A percentile compares a stretch with the other conserved stretches of the same genome.
Evolutionary conservation across 1,140 invertebrate genomes (phyloP).

Genomic region (Brachionus plicatilis): DNA sequence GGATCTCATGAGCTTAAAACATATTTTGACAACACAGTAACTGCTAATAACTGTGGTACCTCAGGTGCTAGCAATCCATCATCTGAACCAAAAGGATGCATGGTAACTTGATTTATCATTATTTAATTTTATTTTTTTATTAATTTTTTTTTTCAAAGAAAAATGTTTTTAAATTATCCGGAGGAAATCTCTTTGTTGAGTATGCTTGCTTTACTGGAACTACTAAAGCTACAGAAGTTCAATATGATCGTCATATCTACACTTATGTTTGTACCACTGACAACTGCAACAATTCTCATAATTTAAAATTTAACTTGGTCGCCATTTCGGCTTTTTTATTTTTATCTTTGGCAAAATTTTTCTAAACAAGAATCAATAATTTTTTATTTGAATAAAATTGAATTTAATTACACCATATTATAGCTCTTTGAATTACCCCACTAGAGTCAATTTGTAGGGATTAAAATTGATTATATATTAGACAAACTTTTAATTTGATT

Average conservation of each 20-base stretch:
- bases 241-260: background rate
- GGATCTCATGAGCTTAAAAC: background rate
- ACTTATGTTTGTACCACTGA: background rate
- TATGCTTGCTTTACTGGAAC: background rate
- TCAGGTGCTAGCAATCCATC: background rate
- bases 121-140: background rate
- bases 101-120: too few relatives aligned
- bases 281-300: background rate
- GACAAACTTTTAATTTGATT: too few relatives aligned
- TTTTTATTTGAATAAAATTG: too few relatives aligned
- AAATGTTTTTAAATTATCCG: background rate
- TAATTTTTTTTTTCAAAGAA: background rate
- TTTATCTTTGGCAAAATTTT: background rate
- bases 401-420: too few relatives aligned
- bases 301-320: background rate
- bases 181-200: background rate
- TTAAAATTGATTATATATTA: too few relatives aligned
- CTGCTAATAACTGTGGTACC: background rate
- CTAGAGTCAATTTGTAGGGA: too few relatives aligned
- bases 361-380: too few relatives aligned
- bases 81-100: background rate
- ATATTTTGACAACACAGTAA: background rate
- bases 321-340: background rate
- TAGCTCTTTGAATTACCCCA: too few relatives aligned
- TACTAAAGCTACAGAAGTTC: background rate